phyloP scores from a whole-genome alignment of 2,888 invertebrate genomes.

The Coenonympha glycerion region DNA sequence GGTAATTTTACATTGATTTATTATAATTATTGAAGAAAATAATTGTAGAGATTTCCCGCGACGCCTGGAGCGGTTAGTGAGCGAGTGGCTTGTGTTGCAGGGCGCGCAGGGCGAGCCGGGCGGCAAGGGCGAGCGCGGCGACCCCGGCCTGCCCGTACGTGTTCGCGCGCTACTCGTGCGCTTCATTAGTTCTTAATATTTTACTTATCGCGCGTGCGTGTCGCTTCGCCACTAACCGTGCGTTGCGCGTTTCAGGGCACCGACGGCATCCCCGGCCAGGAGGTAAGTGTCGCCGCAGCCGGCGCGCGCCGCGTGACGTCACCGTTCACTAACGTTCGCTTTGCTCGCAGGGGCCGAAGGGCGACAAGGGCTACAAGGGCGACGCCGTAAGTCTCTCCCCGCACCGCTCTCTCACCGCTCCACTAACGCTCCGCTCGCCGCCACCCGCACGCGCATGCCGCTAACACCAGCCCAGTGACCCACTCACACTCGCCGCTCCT shows the following conservation, averaged over 20 bases:
- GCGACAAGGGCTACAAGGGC: constrained; percentile 92
- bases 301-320: neutral
- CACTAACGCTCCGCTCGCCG: neutral
- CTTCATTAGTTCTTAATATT: neutral
- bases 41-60: neutral
- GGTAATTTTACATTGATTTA: too few species aligned
- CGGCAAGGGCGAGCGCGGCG: constrained; percentile 93
- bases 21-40: too few species aligned
- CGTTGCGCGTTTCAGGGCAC: constrained; percentile 83
- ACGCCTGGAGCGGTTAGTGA: neutral
- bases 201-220: too few species aligned
- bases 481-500: neutral
- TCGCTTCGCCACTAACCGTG: neutral
- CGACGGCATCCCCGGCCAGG: constrained; percentile 93
- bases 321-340: constrained; percentile 30
- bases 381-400: constrained; percentile 80
- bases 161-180: neutral
- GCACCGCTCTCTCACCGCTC: neutral
- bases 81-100: constrained; percentile 78
- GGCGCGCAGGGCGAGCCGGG: constrained; percentile 95
- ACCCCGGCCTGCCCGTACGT: constrained; percentile 94
- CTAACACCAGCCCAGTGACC: constrained; percentile 19
- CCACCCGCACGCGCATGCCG: constrained; percentile 11
- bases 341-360: constrained; percentile 85
- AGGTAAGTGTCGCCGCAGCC: constrained; percentile 74